Evolutionary conservation across 2,797 vertebrate species (phyloP).

Genomic region (Sebastes aleutianus): DNA sequence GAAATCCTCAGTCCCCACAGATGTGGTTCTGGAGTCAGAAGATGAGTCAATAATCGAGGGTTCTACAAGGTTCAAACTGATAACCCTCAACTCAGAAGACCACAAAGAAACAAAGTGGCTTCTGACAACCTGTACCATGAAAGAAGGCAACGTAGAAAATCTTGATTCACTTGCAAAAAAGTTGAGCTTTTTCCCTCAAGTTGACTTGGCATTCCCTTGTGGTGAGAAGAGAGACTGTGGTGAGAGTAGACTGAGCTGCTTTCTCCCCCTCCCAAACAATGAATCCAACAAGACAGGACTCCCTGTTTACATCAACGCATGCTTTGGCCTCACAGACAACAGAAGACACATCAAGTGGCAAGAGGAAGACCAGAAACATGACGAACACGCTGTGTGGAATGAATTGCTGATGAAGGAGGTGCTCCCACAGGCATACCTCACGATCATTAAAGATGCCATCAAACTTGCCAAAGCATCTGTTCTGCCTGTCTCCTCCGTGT

Average conservation of each 20-base stretch:
- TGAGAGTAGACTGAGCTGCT: conserved; percentile 83
- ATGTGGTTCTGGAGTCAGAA: conserved; percentile 10
- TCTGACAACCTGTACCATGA: conserved; percentile 75
- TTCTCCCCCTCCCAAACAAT: conserved; percentile 89
- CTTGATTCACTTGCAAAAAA: conserved; percentile 77
- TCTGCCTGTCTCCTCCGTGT: conserved; percentile 68
- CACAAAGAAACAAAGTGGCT: conserved; percentile 75
- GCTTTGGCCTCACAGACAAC: conserved; percentile 89
- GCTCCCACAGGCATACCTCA: conserved; percentile 80
- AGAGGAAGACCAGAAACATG: conserved; percentile 83
- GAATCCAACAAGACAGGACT: conserved; percentile 84
- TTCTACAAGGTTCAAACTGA: conserved; percentile 66
- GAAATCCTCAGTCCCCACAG: conserved; percentile 52
- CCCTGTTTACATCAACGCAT: conserved; percentile 84
- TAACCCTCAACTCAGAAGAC: conserved; percentile 56
- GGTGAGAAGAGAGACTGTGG: conserved; percentile 40
- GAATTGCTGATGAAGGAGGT: conserved; percentile 82
- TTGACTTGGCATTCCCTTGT: conserved; percentile 84
- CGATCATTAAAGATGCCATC: conserved; percentile 77
- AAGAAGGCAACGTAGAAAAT: conserved; percentile 59
- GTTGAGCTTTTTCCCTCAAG: conserved; percentile 80
- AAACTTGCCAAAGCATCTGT: conserved; percentile 47
- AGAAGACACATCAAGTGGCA: conserved; percentile 87
- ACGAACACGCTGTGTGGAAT: conserved; percentile 86
- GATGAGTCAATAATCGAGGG: conserved; percentile 27